These are phyloP conservation scores for Antheraea assamensis DNA, from an alignment of 2,888 invertebrate genomes.

Conservation along the genomic window DNA sequence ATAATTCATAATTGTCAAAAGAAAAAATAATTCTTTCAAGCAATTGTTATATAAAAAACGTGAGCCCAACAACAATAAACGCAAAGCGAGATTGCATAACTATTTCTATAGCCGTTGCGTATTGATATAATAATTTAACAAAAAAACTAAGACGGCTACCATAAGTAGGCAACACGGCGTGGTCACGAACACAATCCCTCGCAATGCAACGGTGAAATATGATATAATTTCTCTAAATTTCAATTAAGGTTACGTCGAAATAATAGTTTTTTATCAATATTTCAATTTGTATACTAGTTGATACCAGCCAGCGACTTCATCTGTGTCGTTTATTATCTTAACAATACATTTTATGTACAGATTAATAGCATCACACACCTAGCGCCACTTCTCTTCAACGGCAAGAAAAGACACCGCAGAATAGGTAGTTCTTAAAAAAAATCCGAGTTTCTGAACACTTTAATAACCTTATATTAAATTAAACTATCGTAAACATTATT, in stretches of 20 bases:
- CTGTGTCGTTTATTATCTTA: no score
- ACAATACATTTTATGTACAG: no score
- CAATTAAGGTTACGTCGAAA: not conserved
- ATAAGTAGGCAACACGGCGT: constrained; percentile 49
- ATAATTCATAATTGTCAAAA: not conserved
- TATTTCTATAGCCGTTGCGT: constrained; percentile 45
- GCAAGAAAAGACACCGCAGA: no score
- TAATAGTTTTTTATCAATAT: no score
- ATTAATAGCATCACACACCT: no score
- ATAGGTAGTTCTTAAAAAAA: no score
- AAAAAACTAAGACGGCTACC: constrained; percentile 43
- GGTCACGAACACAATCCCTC: constrained; percentile 51
- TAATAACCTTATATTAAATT: no score
- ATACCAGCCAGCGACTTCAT: no score
- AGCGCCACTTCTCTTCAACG: no score
- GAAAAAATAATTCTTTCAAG: constrained; percentile 32
- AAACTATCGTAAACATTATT: no score
- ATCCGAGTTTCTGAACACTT: no score
- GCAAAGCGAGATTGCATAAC: constrained; percentile 50
- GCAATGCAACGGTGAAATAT: constrained; percentile 38
- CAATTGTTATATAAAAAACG: constrained; percentile 42
- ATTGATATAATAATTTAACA: constrained; percentile 43
- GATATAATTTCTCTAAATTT: not conserved
- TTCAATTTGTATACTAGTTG: no score
- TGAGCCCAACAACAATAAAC: constrained; percentile 50